Evolutionary conservation across 2,113 vertebrate species (phyloP), one percentile per base, ranked within the genome.

Genomic region (Shinisaurus crocodilurus): DNA sequence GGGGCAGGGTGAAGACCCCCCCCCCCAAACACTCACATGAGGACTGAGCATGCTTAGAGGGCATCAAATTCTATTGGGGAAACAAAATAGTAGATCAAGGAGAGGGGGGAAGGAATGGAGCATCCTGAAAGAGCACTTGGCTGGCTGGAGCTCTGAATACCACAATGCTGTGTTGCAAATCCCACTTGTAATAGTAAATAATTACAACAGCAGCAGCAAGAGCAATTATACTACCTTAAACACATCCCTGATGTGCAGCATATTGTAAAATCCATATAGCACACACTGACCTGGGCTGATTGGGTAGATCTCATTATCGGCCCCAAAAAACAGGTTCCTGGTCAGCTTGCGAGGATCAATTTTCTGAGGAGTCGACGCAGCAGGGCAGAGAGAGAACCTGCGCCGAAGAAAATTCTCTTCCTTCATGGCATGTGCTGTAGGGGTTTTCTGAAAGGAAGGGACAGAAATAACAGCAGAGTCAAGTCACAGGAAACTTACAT

Each of bases 351-450:
- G 98, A 85, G 98, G 97, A 93, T 99, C 98, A 0, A 98, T 97
- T 94, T 98, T 99, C 93, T 98, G 99, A 4, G 98, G 98, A 27
- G 98, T 98, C 81, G 98, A 98, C 0, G 98, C 95, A 3, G 97
- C 98, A 0, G 98, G 98, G 91, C 98, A 98, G 93, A 99, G 97
- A 8, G 99, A 99, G 95, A 99, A 98, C 96, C 98, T 98, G 90
- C 99, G 98, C 34, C 98, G 97, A 82, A 98, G 98, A 87, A 99
- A 97, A 96, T 98, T 98, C 97, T 99, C 99, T 96, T 99, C 99
- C 98, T 99, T 99, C 99, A 99, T 99, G 96, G 96, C 96, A 97
- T 96, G 97, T 93, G 97, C 89, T 91, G 97, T 94, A 89, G 97
- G 97, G 60, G 97, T 98, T 96, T 98, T 98, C 98, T 99, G 96